Evolutionary conservation across 1,140 invertebrate genomes (phyloP).

Genomic region (Radopholus similis): DNA sequence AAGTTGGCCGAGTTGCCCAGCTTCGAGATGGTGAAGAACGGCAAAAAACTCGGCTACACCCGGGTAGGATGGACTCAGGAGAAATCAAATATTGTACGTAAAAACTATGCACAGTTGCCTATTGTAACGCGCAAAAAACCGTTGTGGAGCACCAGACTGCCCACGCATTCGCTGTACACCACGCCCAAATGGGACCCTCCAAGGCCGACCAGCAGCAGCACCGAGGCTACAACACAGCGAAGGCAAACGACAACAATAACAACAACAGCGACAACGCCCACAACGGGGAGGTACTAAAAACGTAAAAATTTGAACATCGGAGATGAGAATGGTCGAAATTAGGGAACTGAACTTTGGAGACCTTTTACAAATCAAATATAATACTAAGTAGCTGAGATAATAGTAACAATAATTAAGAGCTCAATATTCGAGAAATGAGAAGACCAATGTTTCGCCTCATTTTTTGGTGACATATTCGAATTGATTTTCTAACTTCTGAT

Average conservation of each 20-base stretch:
- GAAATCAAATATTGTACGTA: not conserved
- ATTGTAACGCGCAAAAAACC: conserved; percentile 12
- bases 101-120: not conserved
- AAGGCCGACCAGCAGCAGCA: not conserved
- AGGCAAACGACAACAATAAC: conserved; percentile 1
- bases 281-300: not conserved
- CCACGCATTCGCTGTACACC: conserved; percentile 3
- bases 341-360: not conserved
- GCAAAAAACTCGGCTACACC: conserved; percentile 1
- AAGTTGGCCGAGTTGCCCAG: not conserved
- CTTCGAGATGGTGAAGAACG: conserved; percentile 4
- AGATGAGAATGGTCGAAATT: not conserved
- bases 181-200: conserved; percentile 1
- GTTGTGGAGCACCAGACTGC: conserved; percentile 2
- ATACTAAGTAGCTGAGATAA: no score
- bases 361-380: no score
- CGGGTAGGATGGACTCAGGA: not conserved
- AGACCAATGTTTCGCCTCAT: no score
- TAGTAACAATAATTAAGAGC: not conserved
- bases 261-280: not conserved
- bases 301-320: not conserved
- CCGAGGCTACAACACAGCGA: not conserved
- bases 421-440: not conserved
- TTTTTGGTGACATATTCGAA: no score
- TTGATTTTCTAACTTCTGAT: no score